phyloP scores from a whole-genome alignment of 2,797 vertebrate genomes.

The Philypnodon macrostomus region DNA sequence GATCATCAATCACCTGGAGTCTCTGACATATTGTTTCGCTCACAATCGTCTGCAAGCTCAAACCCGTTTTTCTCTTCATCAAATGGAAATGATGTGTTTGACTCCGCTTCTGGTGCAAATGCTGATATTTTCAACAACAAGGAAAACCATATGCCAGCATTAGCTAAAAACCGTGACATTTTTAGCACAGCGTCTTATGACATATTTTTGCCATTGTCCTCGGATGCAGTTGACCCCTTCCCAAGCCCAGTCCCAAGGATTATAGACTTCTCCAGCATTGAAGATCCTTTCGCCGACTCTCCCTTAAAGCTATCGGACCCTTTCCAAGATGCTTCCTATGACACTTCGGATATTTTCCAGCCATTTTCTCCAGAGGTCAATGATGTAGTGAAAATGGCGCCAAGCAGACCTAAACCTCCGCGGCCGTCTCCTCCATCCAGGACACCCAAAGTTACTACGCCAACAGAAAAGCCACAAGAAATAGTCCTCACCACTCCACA shows the following conservation, averaged over 20 bases:
- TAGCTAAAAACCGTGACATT: neutral
- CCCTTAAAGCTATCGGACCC: conserved; percentile 14
- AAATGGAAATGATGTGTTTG: conserved; percentile 23
- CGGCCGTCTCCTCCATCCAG: neutral
- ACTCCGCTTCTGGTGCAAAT: neutral
- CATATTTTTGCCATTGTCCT: conserved; percentile 1
- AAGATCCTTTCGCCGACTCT: conserved; percentile 33
- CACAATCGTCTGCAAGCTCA: neutral
- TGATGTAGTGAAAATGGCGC: conserved; percentile 20
- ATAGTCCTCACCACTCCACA: conserved; percentile 40
- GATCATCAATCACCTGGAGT: conserved; percentile 1
- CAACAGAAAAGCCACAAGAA: neutral
- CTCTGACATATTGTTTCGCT: conserved; percentile 12
- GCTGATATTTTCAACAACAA: neutral
- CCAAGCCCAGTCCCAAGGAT: conserved; percentile 30
- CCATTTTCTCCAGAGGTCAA: conserved; percentile 1
- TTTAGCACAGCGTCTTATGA: neutral
- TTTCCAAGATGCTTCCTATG: conserved; percentile 23
- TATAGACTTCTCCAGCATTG: conserved; percentile 29
- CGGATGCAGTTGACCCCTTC: conserved; percentile 25
- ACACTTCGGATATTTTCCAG: conserved; percentile 46
- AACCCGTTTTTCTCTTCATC: conserved; percentile 12
- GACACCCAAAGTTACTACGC: neutral
- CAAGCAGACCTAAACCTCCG: neutral
- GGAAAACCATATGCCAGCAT: conserved; percentile 1